phyloP scores from a whole-genome alignment of 2,797 vertebrate genomes.

The Enteromius treurensis region DNA sequence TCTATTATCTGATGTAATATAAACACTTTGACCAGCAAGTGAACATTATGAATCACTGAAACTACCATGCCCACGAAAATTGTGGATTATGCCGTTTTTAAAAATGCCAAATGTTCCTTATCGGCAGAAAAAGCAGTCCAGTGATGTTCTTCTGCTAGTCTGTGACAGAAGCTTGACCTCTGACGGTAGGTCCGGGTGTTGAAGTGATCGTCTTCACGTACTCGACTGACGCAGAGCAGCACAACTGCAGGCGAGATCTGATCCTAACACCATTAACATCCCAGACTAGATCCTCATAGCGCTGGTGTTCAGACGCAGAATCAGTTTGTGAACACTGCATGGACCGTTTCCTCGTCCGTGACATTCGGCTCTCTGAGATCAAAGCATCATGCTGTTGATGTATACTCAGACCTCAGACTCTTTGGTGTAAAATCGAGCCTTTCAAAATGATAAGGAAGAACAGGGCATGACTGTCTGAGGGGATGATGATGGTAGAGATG shows the following conservation, averaged over 20 bases:
- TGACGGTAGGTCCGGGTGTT: background rate
- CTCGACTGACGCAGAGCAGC: background rate
- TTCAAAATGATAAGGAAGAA: background rate
- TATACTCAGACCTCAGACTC: background rate
- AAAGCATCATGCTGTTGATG: background rate
- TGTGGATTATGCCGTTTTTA: background rate
- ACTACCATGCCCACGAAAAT: background rate
- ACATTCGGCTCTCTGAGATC: background rate
- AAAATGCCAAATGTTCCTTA: too few relatives aligned
- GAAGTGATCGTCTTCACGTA: background rate
- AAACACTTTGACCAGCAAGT: background rate
- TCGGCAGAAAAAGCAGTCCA: background rate
- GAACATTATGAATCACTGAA: background rate
- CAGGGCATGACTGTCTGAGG: background rate
- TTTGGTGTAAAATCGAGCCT: background rate
- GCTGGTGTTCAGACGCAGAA: background rate
- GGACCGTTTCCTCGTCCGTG: background rate
- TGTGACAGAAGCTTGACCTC: slow-evolving; percentile 6
- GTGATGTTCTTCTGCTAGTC: background rate
- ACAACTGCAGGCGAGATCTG: background rate
- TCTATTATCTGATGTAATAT: background rate
- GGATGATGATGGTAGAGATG: background rate
- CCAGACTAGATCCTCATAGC: background rate
- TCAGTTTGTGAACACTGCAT: slow-evolving; percentile 5
- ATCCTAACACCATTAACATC: background rate